Base-by-base conservation (phyloP, 2,113 vertebrate species). In the Madoqua kirkii region DNA sequence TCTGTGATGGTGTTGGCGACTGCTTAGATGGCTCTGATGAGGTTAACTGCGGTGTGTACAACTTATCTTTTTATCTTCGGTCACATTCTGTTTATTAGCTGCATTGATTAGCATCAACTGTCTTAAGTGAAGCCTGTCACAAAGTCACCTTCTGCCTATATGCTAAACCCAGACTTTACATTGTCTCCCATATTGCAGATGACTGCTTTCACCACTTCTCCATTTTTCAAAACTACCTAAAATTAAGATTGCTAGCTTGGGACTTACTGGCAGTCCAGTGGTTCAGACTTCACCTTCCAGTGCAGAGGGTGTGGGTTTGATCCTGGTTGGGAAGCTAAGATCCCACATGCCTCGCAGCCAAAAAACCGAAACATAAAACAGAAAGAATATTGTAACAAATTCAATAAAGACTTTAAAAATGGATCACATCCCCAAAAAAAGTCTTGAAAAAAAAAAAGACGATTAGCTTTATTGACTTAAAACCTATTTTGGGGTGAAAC, bases 21-120 rank as follows among this genome's bases (percentile, higher is more conserved):
- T 99, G 99, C 97, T 91, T 98, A 92, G 99, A 99, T 97, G 99
- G 99, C 59, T 99, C 99, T 0, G 99, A 99, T 97, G 99, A 99
- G 97, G 98, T 98, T 79, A 98, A 99, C 40, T 99, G 99, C n/a
- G 98, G 99, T 99, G 94, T 0, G 99, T 98, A 29, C 23, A 43
- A 50, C 12, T 33, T 29, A 3, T 2, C 23, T 76, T 40, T 52
- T 64, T 60, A 55, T 17, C 48, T 33, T 50, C 7, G 0, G 8
- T 23, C 19, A 6, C 50, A 33, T 36, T 59, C 36, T 89, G 40
- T 36, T 54, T 19, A 40, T 82, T 29, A 40, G 7, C 31, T 29
- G 6, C 40, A 5, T 25, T 64, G 23, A 52, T 14, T 54, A 54
- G 11, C 29, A 14, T 8, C 25, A n/a, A 11, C 7, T 52, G 5